Conservation (phyloP, 2,888 invertebrate genomes). For the Blomia tropicalis region DNA sequence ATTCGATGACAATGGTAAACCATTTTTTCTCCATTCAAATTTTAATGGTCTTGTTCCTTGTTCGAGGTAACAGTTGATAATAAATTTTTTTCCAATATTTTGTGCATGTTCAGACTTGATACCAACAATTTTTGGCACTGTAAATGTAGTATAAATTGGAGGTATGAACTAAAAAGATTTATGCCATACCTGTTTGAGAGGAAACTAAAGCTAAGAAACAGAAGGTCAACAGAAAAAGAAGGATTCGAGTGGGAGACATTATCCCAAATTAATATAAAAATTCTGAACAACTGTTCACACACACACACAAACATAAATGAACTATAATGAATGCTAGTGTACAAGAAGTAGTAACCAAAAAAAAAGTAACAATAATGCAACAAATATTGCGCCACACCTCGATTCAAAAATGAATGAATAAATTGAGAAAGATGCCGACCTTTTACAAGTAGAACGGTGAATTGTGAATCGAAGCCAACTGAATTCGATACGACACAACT, state of each 20-base stretch:
- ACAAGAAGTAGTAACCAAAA: neutral
- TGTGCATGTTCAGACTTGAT: neutral
- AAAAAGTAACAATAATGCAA: neutral
- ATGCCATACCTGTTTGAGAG: neutral
- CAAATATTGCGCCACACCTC: neutral
- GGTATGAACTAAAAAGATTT: neutral
- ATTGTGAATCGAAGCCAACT: slow-evolving; percentile 18
- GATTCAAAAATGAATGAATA: no score
- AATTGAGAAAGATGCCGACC: neutral
- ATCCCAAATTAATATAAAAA: no score
- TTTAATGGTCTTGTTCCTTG: neutral
- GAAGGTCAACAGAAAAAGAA: no score
- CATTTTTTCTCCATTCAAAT: neutral
- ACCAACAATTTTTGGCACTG: neutral
- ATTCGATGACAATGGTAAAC: neutral
- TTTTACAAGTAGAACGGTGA: neutral
- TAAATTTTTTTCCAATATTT: neutral
- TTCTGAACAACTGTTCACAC: neutral
- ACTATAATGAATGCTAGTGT: no score
- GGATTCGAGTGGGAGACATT: no score
- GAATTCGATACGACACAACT: slow-evolving; percentile 26
- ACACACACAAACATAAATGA: neutral
- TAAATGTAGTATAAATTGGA: neutral
- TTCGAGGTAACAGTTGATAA: neutral
- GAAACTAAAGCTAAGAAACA: neutral